Base-by-base conservation (phyloP, 1,140 invertebrate species). In the Papilio xuthus region DNA sequence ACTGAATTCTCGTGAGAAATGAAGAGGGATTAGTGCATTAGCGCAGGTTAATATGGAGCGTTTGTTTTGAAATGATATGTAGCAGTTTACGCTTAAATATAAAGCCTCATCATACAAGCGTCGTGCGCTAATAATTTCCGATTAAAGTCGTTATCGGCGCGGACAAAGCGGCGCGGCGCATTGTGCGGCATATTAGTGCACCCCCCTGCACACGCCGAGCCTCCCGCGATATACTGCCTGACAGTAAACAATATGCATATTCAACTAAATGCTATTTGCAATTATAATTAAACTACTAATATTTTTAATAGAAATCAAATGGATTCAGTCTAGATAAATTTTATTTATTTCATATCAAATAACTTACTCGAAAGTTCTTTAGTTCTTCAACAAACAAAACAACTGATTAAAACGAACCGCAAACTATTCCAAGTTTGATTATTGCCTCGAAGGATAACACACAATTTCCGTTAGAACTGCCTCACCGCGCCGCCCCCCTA, bases 391-490 rank as follows among this genome's bases (percentile, higher is more conserved):
- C 60, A 32, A 67, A 67, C 26, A 15, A 67, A 67, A 32, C 12
- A 32, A 15, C 60, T 32, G 60, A 67, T 67, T 67, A 67, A 67
- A 67, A 67, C 60, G 60, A 67, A 32, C 60, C 26, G 26, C 60
- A 28, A 28, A 67, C 60, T 67, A 67, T 67, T 67, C 26, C 13
- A 67, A 67, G 60, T 67, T 67, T 67, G 60, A 67, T 67, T 67
- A 67, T 67, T 67, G 12, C 26, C 26, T 67, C 60, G 32, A 32
- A 67, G 60, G 60, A 67, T 67, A 67, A 67, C 60, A 60, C 20
- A 63, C 60, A 67, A 67, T 67, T 67, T 67, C 60, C 60, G 60
- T 67, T 67, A 15, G 60, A 67, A 67, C 13, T 28, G n/a, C 32
- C 32, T 37, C 32, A 37, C 32, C 7, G 4, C n/a, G 18, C 50